These are phyloP conservation scores for Prionailurus viverrinus DNA, from an alignment of 2,113 vertebrate genomes.

Conservation along the genomic window DNA sequence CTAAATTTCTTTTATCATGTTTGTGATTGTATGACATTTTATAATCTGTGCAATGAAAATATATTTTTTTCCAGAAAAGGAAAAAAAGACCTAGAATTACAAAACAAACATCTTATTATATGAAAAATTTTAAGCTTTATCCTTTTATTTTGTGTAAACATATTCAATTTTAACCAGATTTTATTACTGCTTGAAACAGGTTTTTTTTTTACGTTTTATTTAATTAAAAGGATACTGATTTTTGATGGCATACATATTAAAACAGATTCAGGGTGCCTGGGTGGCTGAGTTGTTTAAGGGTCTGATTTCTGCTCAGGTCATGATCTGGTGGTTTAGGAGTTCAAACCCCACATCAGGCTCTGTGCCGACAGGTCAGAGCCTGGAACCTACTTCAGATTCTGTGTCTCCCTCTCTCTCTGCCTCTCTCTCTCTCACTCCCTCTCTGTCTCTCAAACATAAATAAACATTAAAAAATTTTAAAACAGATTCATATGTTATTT, in stretches of 20 bases:
- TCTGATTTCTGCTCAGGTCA: too few relatives aligned
- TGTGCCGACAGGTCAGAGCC: too few relatives aligned
- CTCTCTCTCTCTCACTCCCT: too few relatives aligned
- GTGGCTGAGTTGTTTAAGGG: too few relatives aligned
- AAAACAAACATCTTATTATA: constrained; percentile 21
- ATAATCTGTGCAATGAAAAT: background rate
- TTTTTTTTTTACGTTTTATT: background rate
- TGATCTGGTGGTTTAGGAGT: too few relatives aligned
- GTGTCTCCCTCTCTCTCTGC: too few relatives aligned
- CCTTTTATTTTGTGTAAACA: constrained; percentile 6
- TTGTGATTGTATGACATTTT: constrained; percentile 19
- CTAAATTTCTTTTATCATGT: background rate
- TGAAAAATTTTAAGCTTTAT: constrained; percentile 14
- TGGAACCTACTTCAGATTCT: too few relatives aligned
- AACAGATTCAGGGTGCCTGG: background rate
- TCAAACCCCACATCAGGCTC: too few relatives aligned
- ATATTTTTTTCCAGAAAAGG: background rate
- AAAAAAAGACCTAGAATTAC: background rate
- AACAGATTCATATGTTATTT: background rate
- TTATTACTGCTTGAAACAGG: background rate
- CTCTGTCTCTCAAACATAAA: too few relatives aligned
- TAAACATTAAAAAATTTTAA: background rate
- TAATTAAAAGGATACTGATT: constrained; percentile 12
- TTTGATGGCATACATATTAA: constrained; percentile 12
- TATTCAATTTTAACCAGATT: background rate